Percentiles rank a stretch among this genome's conserved stretches.
Evolutionary conservation across 2,113 vertebrate species (phyloP).

Genomic region (Strix uralensis): DNA sequence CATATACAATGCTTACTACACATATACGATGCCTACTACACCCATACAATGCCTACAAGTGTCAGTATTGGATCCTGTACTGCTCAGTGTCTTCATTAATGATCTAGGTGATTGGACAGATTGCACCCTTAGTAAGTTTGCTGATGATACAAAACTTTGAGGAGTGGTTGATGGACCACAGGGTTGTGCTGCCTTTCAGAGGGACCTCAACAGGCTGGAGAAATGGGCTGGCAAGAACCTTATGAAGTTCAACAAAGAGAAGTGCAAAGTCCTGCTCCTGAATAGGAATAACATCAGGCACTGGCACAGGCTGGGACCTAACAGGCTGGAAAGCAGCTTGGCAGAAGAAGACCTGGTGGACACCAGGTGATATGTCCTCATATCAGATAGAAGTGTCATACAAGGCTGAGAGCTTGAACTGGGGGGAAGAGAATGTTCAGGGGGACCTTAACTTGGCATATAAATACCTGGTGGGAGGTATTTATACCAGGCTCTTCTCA

Average conservation of each 20-base stretch:
- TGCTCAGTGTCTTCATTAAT: not conserved
- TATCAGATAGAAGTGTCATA: not conserved
- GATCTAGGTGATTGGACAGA: not conserved
- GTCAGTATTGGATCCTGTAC: not conserved
- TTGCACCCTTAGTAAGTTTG: not conserved
- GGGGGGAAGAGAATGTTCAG: not conserved
- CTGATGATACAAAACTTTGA: not conserved
- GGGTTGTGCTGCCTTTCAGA: not conserved
- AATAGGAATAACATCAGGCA: too few species aligned
- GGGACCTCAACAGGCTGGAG: not conserved
- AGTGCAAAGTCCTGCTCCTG: too few species aligned
- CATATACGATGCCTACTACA: too few species aligned
- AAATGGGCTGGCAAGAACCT: too few species aligned
- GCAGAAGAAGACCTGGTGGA: not conserved
- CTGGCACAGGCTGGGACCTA: too few species aligned
- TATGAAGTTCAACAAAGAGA: too few species aligned
- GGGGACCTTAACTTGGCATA: not conserved
- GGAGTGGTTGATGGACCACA: too few species aligned
- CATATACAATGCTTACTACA: too few species aligned
- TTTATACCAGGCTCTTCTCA: too few species aligned
- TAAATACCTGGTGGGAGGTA: not conserved
- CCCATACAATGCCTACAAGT: too few species aligned
- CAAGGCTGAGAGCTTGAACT: not conserved
- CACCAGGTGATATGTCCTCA: not conserved
- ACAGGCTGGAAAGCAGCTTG: not conserved